Percentiles rank a stretch among this genome's conserved stretches.
These are phyloP conservation scores for Dipus sagitta DNA, from an alignment of 2,797 vertebrate species.

Conservation along the genomic window DNA sequence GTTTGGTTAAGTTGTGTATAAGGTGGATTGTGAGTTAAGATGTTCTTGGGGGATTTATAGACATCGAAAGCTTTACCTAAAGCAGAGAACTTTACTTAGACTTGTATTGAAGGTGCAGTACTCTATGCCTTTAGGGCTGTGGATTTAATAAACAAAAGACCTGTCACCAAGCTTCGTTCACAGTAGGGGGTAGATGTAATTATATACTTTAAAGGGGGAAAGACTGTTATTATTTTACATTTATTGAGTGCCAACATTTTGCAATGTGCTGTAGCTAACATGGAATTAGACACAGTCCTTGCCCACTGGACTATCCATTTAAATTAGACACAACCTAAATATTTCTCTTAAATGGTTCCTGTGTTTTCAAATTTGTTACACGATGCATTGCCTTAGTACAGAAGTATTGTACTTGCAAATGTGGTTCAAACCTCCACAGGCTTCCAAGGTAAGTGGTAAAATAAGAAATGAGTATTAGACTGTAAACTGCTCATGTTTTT, in stretches of 20 bases:
- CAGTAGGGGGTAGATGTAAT: slow-evolving; percentile 82
- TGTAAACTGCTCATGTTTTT: background rate
- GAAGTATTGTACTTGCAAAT: slow-evolving; percentile 61
- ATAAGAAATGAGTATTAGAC: slow-evolving; percentile 56
- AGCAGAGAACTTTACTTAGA: slow-evolving; percentile 55
- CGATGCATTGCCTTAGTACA: slow-evolving; percentile 51
- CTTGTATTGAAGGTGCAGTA: slow-evolving; percentile 48
- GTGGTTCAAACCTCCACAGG: slow-evolving; percentile 54
- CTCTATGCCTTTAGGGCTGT: slow-evolving; percentile 74
- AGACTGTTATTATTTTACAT: slow-evolving; percentile 82
- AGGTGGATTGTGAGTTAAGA: slow-evolving; percentile 53
- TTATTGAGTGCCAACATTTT: slow-evolving; percentile 82
- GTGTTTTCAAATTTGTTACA: slow-evolving; percentile 75
- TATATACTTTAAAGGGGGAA: slow-evolving; percentile 81
- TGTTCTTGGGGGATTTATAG: slow-evolving; percentile 70
- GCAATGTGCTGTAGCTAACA: slow-evolving; percentile 73
- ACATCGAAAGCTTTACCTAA: slow-evolving; percentile 72
- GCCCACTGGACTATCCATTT: slow-evolving; percentile 81
- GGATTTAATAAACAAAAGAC: slow-evolving; percentile 85
- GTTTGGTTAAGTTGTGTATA: slow-evolving; percentile 67
- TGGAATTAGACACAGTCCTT: slow-evolving; percentile 81
- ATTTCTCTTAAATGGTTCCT: slow-evolving; percentile 81
- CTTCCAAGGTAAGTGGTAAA: slow-evolving; percentile 58
- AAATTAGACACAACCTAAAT: slow-evolving; percentile 83
- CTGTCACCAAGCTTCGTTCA: slow-evolving; percentile 76